Evolutionary conservation across 2,797 vertebrate species (phyloP), one percentile per base, ranked within the genome.

Genomic region (Phyllotis vaccarum): DNA sequence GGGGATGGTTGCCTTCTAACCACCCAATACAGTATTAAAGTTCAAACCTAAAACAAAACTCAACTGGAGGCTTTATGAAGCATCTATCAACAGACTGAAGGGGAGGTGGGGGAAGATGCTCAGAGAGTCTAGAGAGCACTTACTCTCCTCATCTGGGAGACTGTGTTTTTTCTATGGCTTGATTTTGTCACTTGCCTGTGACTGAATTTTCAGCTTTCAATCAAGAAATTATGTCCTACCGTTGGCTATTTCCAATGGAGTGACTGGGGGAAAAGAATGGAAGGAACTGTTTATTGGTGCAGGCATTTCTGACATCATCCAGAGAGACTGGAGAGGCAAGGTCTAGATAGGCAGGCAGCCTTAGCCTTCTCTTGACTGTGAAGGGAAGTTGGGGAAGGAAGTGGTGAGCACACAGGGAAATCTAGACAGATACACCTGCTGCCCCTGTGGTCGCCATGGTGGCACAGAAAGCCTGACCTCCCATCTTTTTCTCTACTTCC

Each of bases 41-140:
- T 94, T 86, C 27, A 43, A 92, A 96, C 90, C n/a, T 2, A 68
- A 14, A 52, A 31, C 46, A n/a, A 79, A 58, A 19, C 62, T 22
- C 22, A 56, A 4, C 19, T 79, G 62, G 40, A 37, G 14, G 5
- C 72, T 54, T 14, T 46, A 89, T n/a, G 76, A 82, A 52, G 37
- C 68, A 21, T 6, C 56, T 31, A 12, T 86, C 37, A 29, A 6
- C n/a, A 10, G 62, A 68, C 40, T 43, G 24, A 31, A 46, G 21
- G 22, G 43, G n/a, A 56, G 16, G 24, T 43, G 3, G 4, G 22
- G 10, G 58, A 56, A 17, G n/a, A 27, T 24, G 12, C 11, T 4
- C 0, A 13, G 7, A 43, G 60, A 79, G 7, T 62, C 16, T 16
- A 27, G 52, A 31, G 43, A 49, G 31, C 21, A 14, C 24, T 52